Conservation (phyloP, 2,113 vertebrate species). For the Peromyscus leucopus region DNA sequence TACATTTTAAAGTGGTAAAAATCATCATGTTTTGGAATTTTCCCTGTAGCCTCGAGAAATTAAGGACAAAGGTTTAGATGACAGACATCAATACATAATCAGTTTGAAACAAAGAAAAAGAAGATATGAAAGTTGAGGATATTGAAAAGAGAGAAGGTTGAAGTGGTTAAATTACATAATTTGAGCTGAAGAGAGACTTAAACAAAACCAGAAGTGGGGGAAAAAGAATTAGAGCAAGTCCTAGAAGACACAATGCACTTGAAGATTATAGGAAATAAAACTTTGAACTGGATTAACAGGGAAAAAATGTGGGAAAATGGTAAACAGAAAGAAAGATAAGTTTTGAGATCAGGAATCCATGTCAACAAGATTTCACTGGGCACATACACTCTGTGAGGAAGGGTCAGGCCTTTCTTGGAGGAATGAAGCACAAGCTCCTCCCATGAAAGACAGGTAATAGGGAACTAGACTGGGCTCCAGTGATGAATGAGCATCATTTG, state of each 20-base stretch:
- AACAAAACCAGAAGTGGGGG: neutral
- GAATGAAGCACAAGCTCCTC: neutral
- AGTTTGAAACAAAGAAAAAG: neutral
- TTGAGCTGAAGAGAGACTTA: neutral
- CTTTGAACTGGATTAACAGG: neutral
- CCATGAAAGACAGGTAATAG: neutral
- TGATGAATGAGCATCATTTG: neutral
- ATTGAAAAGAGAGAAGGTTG: neutral
- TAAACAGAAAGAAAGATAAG: neutral
- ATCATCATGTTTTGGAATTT: neutral
- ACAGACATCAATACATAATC: neutral
- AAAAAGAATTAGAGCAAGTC: neutral
- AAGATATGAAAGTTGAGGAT: neutral
- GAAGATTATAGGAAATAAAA: neutral
- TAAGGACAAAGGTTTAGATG: neutral
- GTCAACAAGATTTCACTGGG: neutral
- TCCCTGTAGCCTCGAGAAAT: neutral
- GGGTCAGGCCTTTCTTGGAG: neutral
- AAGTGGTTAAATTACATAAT: neutral
- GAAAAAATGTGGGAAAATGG: neutral
- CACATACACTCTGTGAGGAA: neutral
- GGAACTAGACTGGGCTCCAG: neutral
- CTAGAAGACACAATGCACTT: neutral
- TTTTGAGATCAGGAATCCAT: neutral
- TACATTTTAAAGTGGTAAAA: neutral